Conservation (phyloP, 2,888 invertebrate species). For the Pollenia amentaria region DNA sequence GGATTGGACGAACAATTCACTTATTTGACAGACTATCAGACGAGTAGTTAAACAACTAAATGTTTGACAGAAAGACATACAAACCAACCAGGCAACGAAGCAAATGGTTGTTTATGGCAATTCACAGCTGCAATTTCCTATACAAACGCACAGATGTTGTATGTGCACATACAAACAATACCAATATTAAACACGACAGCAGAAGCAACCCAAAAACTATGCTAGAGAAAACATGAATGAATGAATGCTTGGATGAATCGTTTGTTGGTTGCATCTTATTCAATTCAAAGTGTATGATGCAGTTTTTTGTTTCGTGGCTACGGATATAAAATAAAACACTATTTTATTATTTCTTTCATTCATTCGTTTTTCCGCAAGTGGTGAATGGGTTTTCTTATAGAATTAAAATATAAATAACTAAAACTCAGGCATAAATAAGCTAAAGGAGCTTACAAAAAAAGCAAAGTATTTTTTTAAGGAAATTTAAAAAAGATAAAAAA, state of each 20-base stretch:
- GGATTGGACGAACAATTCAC: constrained; percentile 11
- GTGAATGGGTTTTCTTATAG: constrained; percentile 25
- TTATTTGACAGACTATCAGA: constrained; percentile 34
- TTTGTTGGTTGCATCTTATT: constrained; percentile 27
- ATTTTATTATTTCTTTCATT: constrained; percentile 15
- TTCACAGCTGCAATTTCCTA: constrained; percentile 35
- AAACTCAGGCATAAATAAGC: constrained; percentile 42
- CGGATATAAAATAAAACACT: constrained; percentile 50
- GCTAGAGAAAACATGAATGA: not conserved
- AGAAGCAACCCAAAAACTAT: not conserved
- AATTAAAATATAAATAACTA: constrained; percentile 34
- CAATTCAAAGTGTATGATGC: constrained; percentile 37
- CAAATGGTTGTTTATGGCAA: constrained; percentile 37
- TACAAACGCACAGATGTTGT: constrained; percentile 11
- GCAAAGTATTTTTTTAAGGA: too few species aligned
- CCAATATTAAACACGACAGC: not conserved
- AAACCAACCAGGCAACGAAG: constrained; percentile 21
- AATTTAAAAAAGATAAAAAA: constrained; percentile 4
- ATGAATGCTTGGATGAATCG: constrained; percentile 1
- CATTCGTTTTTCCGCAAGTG: constrained; percentile 5
- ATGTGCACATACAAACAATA: not conserved
- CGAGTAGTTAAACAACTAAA: constrained; percentile 14
- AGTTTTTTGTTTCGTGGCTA: constrained; percentile 31
- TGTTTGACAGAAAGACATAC: constrained; percentile 12
- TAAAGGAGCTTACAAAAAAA: not conserved